Evolutionary conservation across 1,140 invertebrate genomes (phyloP).

Genomic region (Asbolus verrucosus): DNA sequence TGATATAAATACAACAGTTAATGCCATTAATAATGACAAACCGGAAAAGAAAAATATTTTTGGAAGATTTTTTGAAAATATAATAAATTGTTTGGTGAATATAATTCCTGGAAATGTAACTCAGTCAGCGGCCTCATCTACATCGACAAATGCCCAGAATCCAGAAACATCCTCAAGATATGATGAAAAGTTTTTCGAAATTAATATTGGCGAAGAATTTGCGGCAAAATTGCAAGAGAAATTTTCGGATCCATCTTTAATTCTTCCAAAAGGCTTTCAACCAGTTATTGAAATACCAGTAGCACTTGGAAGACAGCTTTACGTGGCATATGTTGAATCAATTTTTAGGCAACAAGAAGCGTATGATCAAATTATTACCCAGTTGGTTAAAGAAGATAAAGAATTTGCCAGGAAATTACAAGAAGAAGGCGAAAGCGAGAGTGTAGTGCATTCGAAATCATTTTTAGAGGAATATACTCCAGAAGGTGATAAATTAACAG

Average conservation of each 20-base stretch:
- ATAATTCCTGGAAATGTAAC: no score
- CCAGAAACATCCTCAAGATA: not conserved
- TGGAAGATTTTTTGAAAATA: not conserved
- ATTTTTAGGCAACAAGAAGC: constrained; percentile 73
- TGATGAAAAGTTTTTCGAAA: constrained; percentile 68
- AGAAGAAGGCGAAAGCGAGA: no score
- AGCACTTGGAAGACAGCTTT: constrained; percentile 73
- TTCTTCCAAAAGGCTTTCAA: constrained; percentile 66
- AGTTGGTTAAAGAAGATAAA: constrained; percentile 74
- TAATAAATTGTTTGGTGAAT: no score
- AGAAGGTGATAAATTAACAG: no score
- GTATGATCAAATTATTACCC: constrained; percentile 68
- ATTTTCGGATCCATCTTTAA: constrained; percentile 68
- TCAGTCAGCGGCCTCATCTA: not conserved
- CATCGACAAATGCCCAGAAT: not conserved
- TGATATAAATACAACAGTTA: constrained; percentile 5
- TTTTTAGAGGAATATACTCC: no score
- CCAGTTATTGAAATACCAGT: constrained; percentile 74
- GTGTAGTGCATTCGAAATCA: no score
- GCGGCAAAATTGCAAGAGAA: constrained; percentile 69
- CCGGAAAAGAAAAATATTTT: not conserved
- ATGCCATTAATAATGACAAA: constrained; percentile 5
- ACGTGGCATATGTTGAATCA: constrained; percentile 77
- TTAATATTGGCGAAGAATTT: constrained; percentile 71
- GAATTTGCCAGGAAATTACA: constrained; percentile 71